phyloP scores from a whole-genome alignment of 2,888 invertebrate genomes.

The Hyppa rectilinea region DNA sequence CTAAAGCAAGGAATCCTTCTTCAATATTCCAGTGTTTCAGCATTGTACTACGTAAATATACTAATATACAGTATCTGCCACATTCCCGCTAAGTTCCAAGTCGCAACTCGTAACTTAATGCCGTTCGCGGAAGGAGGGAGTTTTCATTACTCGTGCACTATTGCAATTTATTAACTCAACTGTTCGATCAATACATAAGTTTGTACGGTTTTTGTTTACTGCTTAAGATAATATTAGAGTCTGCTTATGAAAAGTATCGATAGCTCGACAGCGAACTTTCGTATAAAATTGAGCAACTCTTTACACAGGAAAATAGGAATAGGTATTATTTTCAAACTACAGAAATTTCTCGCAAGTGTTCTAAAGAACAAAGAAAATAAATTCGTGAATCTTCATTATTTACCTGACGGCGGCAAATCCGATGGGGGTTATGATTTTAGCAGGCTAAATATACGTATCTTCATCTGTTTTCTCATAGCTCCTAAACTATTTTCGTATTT shows the following conservation, averaged over 20 bases:
- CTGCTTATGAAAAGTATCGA: background rate
- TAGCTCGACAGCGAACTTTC: background rate
- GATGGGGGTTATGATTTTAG: too few species aligned
- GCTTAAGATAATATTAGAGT: slow-evolving; percentile 24
- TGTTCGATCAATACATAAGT: slow-evolving; percentile 50
- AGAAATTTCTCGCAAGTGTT: too few species aligned
- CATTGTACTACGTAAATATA: slow-evolving; percentile 22
- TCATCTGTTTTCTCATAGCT: too few species aligned
- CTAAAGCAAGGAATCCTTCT: slow-evolving; percentile 26
- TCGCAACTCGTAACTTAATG: slow-evolving; percentile 43
- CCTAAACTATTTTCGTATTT: too few species aligned
- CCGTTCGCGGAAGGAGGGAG: slow-evolving; percentile 30
- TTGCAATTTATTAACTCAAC: slow-evolving; percentile 59
- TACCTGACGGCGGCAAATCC: too few species aligned
- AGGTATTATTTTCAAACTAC: too few species aligned
- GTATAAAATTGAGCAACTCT: background rate
- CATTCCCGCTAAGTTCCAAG: slow-evolving; percentile 38
- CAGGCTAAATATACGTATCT: too few species aligned
- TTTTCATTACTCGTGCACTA: slow-evolving; percentile 55
- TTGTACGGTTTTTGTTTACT: slow-evolving; percentile 31
- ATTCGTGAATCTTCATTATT: too few species aligned
- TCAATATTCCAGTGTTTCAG: slow-evolving; percentile 30
- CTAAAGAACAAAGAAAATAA: too few species aligned
- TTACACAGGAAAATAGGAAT: background rate
- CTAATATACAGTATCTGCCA: slow-evolving; percentile 23